These are phyloP conservation scores for Phortica okadai DNA, from an alignment of 2,888 invertebrate species.

Conservation along the genomic window DNA sequence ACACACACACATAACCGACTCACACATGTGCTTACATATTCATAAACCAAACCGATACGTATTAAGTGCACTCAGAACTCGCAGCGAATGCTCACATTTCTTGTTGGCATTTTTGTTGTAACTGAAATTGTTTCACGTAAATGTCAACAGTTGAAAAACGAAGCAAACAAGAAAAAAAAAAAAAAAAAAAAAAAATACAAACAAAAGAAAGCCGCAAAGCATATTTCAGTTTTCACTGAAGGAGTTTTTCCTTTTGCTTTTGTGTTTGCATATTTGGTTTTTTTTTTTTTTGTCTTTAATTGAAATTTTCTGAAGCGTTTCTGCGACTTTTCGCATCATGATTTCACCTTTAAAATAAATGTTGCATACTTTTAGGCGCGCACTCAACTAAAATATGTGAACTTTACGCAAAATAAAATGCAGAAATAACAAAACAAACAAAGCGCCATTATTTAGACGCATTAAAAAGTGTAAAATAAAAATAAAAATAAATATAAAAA, in stretches of 20 bases:
- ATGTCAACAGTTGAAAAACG: not conserved
- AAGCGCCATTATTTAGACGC: not conserved
- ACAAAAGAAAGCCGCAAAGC: not conserved
- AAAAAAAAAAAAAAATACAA: not conserved
- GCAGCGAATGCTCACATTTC: not conserved
- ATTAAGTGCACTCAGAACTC: not conserved
- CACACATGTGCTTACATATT: not conserved
- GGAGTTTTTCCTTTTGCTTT: not conserved
- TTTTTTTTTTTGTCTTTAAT: not conserved
- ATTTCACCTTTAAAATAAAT: not conserved
- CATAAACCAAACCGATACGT: not conserved
- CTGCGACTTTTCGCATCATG: not conserved
- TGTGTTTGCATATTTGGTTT: too few relatives aligned
- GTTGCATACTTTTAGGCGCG: not conserved
- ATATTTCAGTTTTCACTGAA: not conserved
- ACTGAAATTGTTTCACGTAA: not conserved
- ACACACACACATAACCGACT: not conserved
- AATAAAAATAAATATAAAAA: not conserved
- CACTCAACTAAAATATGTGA: not conserved
- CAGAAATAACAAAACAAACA: too few relatives aligned
- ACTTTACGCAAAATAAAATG: not conserved
- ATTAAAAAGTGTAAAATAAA: not conserved
- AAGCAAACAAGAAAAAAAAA: not conserved
- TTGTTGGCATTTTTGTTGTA: not conserved
- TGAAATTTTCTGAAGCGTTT: not conserved